Percentiles rank a stretch among this genome's conserved stretches.
Evolutionary conservation across 2,888 invertebrate genomes (phyloP).

Genomic region (Lasioglossum lativentre): DNA sequence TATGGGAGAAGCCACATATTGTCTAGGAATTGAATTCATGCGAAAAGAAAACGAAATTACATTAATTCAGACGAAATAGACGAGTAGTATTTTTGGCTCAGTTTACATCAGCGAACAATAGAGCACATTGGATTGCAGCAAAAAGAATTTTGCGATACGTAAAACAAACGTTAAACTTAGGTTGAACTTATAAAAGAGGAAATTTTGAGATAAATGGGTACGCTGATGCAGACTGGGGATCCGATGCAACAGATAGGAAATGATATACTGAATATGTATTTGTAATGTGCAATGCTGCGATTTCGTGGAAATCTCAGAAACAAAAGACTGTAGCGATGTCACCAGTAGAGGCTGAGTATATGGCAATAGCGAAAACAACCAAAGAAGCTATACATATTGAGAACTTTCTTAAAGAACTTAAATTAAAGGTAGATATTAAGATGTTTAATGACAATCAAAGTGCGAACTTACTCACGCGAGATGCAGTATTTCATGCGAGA

Average conservation of each 20-base stretch:
- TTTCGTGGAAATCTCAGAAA: constrained; percentile 60
- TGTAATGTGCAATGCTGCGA: background rate
- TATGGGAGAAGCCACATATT: background rate
- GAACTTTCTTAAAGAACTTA: constrained; percentile 14
- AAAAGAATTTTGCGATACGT: background rate
- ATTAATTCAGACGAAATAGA: too few species aligned
- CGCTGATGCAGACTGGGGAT: constrained; percentile 24
- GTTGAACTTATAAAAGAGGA: background rate
- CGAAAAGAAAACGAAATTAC: too few species aligned
- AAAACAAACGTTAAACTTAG: background rate
- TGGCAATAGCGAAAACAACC: constrained; percentile 7
- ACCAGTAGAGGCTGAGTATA: constrained; percentile 70
- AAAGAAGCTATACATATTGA: constrained; percentile 10
- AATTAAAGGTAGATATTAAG: background rate
- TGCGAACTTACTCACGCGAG: constrained; percentile 1
- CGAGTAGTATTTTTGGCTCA: background rate
- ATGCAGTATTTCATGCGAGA: constrained; percentile 11
- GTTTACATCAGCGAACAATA: background rate
- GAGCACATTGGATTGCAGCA: constrained; percentile 9
- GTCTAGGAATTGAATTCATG: background rate
- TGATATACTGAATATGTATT: constrained; percentile 14
- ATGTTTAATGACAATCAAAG: background rate
- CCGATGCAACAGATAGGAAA: constrained; percentile 3
- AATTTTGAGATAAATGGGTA: constrained; percentile 2
- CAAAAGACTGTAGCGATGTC: constrained; percentile 72